A percentile compares a stretch with the other conserved stretches of the same genome.
phyloP scores from a whole-genome alignment of 2,113 vertebrate species.

The Tamias sibiricus region DNA sequence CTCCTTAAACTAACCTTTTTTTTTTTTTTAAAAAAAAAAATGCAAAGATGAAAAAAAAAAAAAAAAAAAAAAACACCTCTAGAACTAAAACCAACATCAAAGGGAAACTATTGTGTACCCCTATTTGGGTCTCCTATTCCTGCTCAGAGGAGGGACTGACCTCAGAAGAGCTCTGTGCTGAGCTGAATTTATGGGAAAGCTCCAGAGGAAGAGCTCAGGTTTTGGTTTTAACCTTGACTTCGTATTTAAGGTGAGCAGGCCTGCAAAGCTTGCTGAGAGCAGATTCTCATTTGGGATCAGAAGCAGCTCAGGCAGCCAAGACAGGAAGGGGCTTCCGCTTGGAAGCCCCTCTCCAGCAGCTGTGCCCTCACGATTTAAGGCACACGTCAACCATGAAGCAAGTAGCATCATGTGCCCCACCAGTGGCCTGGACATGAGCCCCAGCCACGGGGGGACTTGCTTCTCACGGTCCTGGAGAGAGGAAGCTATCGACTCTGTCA shows the following conservation, averaged over 20 bases:
- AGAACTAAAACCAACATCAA: neutral
- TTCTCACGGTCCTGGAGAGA: neutral
- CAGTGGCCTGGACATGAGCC: neutral
- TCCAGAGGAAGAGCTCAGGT: neutral
- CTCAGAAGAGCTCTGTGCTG: neutral
- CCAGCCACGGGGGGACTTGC: neutral
- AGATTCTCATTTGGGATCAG: slow-evolving; percentile 44
- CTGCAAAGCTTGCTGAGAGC: neutral
- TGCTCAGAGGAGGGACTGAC: neutral
- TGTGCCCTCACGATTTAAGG: neutral
- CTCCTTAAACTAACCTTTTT: neutral
- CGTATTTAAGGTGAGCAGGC: slow-evolving; percentile 17
- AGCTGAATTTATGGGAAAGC: neutral
- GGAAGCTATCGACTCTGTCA: neutral
- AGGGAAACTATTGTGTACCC: fast-evolving
- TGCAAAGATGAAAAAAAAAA: neutral
- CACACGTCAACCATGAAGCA: neutral
- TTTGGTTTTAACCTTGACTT: slow-evolving; percentile 53
- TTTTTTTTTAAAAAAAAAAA: neutral
- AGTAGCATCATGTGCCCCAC: neutral
- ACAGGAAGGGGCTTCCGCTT: neutral
- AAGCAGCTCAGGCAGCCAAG: neutral
- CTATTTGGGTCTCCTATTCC: neutral
- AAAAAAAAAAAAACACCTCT: too few relatives aligned
- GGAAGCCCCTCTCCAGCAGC: neutral